A percentile compares a stretch with the other conserved stretches of the same genome.
phyloP scores from a whole-genome alignment of 1,140 invertebrate genomes.

The Anastrepha ludens region DNA sequence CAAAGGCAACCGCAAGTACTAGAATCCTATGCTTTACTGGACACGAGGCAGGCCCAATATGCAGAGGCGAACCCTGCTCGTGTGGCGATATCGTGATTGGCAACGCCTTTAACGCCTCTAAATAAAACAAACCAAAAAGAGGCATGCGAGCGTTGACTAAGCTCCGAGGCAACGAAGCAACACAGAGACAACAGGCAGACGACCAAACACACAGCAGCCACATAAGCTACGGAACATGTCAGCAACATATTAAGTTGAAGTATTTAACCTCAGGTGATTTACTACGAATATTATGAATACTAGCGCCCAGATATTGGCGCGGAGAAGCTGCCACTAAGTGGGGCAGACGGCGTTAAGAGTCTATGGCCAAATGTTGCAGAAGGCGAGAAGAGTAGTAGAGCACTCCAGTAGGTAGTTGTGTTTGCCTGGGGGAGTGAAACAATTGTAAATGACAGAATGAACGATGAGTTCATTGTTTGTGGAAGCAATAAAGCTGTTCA shows the following conservation, averaged over 20 bases:
- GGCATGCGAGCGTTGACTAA: background rate
- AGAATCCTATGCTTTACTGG: background rate
- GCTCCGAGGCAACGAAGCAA: background rate
- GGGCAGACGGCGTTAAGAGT: background rate
- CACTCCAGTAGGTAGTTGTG: background rate
- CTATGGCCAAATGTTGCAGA: too few species aligned
- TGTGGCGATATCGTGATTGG: conserved; percentile 35
- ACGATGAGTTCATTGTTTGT: conserved; percentile 10
- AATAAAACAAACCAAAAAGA: conserved; percentile 4
- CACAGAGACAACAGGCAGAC: background rate
- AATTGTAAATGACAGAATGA: background rate
- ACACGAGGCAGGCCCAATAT: too few species aligned
- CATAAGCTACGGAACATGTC: conserved; percentile 27
- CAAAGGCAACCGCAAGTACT: too few species aligned
- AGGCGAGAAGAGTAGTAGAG: background rate
- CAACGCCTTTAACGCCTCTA: conserved; percentile 28
- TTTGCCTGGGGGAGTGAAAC: background rate
- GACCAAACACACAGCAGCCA: background rate
- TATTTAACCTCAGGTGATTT: conserved; percentile 7
- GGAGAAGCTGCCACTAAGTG: too few species aligned
- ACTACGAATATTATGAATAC: background rate
- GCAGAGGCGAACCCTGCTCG: background rate
- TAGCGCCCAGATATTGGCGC: background rate
- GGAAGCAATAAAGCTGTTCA: background rate
- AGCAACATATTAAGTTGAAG: conserved; percentile 41